These are phyloP conservation scores for Oreochromis niloticus DNA, from an alignment of 2,113 vertebrate species.

Conservation along the genomic window DNA sequence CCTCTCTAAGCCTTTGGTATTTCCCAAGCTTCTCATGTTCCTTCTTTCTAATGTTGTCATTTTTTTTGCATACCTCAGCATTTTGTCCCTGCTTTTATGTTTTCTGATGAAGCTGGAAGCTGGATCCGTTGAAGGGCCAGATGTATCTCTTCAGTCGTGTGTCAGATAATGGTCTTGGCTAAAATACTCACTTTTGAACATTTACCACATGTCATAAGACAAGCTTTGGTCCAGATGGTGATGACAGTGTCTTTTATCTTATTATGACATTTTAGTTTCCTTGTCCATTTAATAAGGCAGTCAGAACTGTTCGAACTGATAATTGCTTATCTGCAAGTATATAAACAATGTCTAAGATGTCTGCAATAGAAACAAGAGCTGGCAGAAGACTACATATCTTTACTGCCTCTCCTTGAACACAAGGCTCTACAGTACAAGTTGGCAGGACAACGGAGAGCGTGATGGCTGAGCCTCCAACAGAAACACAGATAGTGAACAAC, in stretches of 20 bases:
- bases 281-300: not conserved
- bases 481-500: slow-evolving; percentile 19
- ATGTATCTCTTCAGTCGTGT: not conserved
- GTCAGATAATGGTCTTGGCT: not conserved
- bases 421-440: not conserved
- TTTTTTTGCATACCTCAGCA: not conserved
- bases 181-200: not conserved
- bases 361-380: not conserved
- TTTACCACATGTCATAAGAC: not conserved
- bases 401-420: not conserved
- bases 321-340: not conserved
- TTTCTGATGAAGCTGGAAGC: not conserved
- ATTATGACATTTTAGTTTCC: not conserved
- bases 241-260: not conserved
- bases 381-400: not conserved
- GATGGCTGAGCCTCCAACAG: slow-evolving; percentile 12
- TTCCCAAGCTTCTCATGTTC: not conserved
- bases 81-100: not conserved
- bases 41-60: not conserved
- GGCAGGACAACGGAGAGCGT: not conserved
- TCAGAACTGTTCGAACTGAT: not conserved
- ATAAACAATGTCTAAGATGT: not conserved
- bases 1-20: not conserved
- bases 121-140: not conserved
- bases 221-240: not conserved